phyloP scores from a whole-genome alignment of 1,140 invertebrate genomes.

The Nephila pilipes region DNA sequence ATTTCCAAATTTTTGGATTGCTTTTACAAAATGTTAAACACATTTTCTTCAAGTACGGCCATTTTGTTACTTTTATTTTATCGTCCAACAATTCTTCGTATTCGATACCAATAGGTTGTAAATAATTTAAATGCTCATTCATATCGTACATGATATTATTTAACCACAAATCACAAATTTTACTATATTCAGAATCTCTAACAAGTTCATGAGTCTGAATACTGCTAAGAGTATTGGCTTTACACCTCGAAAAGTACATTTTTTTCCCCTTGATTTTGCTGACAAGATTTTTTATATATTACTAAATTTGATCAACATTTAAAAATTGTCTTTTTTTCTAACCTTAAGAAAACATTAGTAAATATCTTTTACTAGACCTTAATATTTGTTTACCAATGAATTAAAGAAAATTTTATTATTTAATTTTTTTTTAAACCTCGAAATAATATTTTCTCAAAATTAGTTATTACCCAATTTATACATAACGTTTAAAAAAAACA shows the following conservation, averaged over 20 bases:
- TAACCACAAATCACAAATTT: neutral
- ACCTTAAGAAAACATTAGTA: too few species aligned
- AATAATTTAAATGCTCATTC: neutral
- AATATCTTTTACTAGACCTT: too few species aligned
- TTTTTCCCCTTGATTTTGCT: too few species aligned
- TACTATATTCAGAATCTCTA: neutral
- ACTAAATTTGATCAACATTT: too few species aligned
- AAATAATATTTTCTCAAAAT: too few species aligned
- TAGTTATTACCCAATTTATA: too few species aligned
- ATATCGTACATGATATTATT: neutral
- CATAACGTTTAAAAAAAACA: too few species aligned
- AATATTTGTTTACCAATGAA: too few species aligned
- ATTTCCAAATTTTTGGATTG: neutral
- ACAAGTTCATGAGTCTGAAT: neutral
- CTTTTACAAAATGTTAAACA: neutral
- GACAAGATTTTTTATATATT: too few species aligned
- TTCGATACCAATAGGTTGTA: neutral
- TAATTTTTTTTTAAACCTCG: too few species aligned
- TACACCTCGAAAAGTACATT: conserved; percentile 33
- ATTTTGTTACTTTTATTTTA: neutral
- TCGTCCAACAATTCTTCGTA: neutral
- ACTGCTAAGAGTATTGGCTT: neutral
- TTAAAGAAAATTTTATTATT: too few species aligned
- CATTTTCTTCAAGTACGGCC: conserved; percentile 21
- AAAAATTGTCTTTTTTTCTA: too few species aligned